These are phyloP conservation scores for Polypedilum vanderplanki DNA, from an alignment of 1,140 invertebrate genomes.

Conservation along the genomic window DNA sequence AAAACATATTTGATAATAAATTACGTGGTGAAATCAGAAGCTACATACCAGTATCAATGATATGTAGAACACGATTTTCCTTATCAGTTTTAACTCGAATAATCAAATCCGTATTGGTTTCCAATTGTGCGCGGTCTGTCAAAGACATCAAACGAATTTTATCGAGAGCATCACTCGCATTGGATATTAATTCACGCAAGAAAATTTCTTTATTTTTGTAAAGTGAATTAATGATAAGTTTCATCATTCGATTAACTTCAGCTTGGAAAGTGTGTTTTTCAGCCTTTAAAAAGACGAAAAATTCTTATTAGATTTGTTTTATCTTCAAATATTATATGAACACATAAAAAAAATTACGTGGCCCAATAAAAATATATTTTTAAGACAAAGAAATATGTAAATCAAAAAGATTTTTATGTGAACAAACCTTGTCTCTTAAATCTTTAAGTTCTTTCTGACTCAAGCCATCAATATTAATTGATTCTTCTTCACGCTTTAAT, in stretches of 20 bases:
- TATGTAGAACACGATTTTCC: constrained; percentile 87
- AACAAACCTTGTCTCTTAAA: constrained; percentile 63
- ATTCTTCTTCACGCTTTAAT: constrained; percentile 85
- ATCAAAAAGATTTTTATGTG: no score
- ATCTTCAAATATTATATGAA: not conserved
- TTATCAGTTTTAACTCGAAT: constrained; percentile 96
- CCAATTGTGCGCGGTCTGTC: constrained; percentile 73
- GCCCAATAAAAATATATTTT: not conserved
- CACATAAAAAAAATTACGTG: not conserved
- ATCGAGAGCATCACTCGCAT: constrained; percentile 92
- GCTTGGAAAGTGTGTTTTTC: constrained; percentile 94
- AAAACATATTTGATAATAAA: no score
- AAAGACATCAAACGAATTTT: constrained; percentile 90
- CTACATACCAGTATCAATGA: constrained; percentile 79
- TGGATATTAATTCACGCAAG: constrained; percentile 93
- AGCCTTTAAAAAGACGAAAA: constrained; percentile 44
- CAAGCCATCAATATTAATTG: constrained; percentile 91
- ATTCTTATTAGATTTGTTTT: not conserved
- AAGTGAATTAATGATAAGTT: constrained; percentile 96
- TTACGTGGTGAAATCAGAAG: no score
- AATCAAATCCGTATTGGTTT: constrained; percentile 71
- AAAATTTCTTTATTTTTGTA: constrained; percentile 99
- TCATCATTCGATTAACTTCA: constrained; percentile 99
- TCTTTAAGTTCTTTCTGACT: constrained; percentile 92
- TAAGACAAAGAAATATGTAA: no score